These are phyloP conservation scores for Scomber colias DNA, from an alignment of 2,113 vertebrate species.

Conservation along the genomic window DNA sequence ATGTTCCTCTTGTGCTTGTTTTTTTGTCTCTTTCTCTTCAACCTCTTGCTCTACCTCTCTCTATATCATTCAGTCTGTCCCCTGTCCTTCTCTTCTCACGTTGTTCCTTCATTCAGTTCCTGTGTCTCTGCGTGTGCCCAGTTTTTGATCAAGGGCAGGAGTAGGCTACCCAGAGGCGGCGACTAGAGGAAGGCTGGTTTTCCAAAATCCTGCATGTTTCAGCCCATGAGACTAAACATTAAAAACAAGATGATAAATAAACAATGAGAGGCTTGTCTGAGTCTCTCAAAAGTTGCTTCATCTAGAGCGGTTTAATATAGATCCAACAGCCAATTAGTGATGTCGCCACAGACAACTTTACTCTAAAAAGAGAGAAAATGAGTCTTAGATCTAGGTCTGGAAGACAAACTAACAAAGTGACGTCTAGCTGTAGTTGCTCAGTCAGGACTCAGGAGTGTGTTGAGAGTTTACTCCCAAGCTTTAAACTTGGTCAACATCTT, in stretches of 20 bases:
- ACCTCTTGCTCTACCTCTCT: constrained; percentile 29
- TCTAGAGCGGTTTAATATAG: constrained; percentile 15
- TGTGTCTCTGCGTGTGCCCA: constrained; percentile 14
- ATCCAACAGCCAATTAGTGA: constrained; percentile 23
- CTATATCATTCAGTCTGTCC: constrained; percentile 39
- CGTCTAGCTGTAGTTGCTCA: constrained; percentile 23
- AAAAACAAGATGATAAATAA: constrained; percentile 31
- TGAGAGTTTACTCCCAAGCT: constrained; percentile 24
- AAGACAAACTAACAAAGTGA: constrained; percentile 17
- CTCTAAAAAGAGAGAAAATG: background rate
- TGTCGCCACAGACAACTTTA: constrained; percentile 3
- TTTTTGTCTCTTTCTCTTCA: constrained; percentile 46
- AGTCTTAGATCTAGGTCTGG: constrained; percentile 1
- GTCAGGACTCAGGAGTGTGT: constrained; percentile 2
- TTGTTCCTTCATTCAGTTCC: constrained; percentile 33
- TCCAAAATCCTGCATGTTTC: constrained; percentile 18
- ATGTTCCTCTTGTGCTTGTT: constrained; percentile 46
- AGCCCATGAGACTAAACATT: constrained; percentile 23
- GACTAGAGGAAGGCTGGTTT: background rate
- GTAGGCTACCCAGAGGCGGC: constrained; percentile 1
- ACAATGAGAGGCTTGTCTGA: constrained; percentile 6
- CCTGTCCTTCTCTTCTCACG: constrained; percentile 40
- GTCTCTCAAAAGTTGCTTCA: background rate
- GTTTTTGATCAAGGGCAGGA: constrained; percentile 37
- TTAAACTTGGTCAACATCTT: constrained; percentile 18